phyloP scores from a whole-genome alignment of 2,113 vertebrate genomes.

The Haemorhous mexicanus region DNA sequence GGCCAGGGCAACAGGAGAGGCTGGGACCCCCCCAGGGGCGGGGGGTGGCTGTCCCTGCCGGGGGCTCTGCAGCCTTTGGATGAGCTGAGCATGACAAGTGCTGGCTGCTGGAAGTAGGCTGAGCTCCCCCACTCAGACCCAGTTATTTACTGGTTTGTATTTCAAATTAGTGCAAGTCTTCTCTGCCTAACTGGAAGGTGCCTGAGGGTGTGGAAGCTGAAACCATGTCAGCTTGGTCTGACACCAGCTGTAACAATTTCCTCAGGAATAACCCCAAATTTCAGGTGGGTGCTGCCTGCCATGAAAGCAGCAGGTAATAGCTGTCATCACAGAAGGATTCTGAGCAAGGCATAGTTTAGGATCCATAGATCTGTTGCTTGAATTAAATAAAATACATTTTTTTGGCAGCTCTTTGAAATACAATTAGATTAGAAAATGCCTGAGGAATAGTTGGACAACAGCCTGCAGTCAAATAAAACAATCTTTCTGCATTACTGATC shows the following conservation, averaged over 20 bases:
- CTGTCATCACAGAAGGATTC: neutral
- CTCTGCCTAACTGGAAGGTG: neutral
- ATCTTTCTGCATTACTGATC: neutral
- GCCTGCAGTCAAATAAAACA: neutral
- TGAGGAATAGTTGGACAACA: neutral
- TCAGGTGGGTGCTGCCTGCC: neutral
- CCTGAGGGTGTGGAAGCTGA: neutral
- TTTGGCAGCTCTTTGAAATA: neutral
- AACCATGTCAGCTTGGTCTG: neutral
- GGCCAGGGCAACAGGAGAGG: neutral
- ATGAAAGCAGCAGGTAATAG: neutral
- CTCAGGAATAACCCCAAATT: neutral
- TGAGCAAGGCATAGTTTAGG: neutral
- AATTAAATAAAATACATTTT: neutral
- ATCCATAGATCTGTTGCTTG: neutral
- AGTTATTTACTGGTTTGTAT: neutral
- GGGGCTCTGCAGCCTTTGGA: neutral
- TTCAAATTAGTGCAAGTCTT: neutral
- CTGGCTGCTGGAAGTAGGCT: neutral
- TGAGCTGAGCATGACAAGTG: neutral
- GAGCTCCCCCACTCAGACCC: neutral
- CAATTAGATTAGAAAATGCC: neutral
- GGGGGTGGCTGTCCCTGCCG: too few species aligned
- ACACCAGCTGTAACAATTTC: neutral
- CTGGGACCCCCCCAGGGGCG: neutral